Percentiles rank a stretch among this genome's conserved stretches.
Evolutionary conservation across 2,113 vertebrate genomes (phyloP).

Genomic region (Zingel zingel): DNA sequence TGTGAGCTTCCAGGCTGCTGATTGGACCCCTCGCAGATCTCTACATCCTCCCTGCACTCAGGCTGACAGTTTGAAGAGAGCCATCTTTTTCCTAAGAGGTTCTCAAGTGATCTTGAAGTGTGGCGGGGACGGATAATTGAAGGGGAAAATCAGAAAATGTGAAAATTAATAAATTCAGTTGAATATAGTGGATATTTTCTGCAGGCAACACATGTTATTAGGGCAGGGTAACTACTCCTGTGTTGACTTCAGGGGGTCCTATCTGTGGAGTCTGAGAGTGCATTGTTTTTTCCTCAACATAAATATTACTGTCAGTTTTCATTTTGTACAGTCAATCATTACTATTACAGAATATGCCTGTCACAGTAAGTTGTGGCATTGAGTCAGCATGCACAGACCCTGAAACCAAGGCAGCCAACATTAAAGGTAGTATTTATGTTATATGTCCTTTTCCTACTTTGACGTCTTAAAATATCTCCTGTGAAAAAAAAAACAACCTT

Average conservation of each 20-base stretch:
- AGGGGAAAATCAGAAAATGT: neutral
- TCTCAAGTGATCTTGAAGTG: constrained; percentile 31
- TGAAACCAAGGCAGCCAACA: neutral
- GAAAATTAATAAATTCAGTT: neutral
- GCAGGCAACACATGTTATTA: neutral
- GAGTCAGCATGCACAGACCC: neutral
- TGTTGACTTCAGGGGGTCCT: neutral
- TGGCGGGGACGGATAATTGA: neutral
- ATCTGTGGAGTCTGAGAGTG: neutral
- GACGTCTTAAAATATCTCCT: neutral
- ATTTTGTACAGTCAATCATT: neutral
- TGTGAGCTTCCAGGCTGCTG: constrained; percentile 17
- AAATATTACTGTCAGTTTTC: neutral
- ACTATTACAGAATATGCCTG: neutral
- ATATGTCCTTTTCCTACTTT: neutral
- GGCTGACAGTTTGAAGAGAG: constrained; percentile 56
- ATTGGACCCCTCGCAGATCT: constrained; percentile 24
- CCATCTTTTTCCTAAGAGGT: constrained; percentile 51
- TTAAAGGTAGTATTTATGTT: neutral
- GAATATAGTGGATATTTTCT: neutral
- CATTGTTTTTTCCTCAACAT: neutral
- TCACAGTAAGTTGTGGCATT: neutral
- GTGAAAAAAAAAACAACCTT: no score
- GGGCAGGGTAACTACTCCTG: neutral
- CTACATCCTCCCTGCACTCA: constrained; percentile 24